Conservation (phyloP, 2,797 vertebrate species). For the Choloepus didactylus region DNA sequence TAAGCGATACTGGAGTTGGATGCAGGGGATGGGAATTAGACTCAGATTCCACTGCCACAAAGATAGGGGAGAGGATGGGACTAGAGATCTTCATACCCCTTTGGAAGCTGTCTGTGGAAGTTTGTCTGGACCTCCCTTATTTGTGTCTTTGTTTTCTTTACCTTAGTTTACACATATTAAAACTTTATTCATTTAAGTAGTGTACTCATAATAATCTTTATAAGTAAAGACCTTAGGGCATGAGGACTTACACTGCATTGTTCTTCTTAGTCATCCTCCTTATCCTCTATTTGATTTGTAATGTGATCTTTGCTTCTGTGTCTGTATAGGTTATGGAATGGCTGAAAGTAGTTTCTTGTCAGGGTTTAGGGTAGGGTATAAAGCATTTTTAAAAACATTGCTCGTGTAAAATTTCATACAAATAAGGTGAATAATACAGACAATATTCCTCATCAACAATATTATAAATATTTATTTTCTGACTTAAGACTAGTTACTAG, state of each 20-base stretch:
- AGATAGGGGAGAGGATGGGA: neutral
- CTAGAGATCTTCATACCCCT: neutral
- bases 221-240: neutral
- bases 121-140: neutral
- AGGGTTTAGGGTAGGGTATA: neutral
- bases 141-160: neutral
- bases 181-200: neutral
- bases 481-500: neutral
- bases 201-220: neutral
- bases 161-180: neutral
- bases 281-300: neutral
- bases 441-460: neutral
- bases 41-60: neutral
- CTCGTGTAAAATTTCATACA: neutral
- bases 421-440: slow-evolving; percentile 12
- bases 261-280: neutral
- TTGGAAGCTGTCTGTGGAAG: neutral
- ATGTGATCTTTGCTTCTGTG: neutral
- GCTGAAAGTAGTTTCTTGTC: slow-evolving; percentile 9
- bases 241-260: neutral
- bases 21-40: neutral
- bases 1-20: neutral
- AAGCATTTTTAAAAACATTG: slow-evolving; percentile 24
- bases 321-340: neutral
- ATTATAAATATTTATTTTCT: neutral